Conservation (phyloP, 2,888 invertebrate species). For the Abrostola triplasia region DNA sequence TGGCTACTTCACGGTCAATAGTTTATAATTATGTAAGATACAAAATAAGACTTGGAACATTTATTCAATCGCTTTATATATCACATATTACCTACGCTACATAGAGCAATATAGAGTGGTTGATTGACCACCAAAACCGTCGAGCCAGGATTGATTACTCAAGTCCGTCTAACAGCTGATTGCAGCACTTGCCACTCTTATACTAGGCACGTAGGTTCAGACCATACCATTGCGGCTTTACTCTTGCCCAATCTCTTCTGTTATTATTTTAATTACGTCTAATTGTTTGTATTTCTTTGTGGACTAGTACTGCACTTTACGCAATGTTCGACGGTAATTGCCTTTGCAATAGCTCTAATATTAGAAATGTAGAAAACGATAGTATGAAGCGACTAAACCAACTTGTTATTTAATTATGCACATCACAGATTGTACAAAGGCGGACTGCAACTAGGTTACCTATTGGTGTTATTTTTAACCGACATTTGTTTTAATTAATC, state of each 20-base stretch:
- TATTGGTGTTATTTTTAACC: too few relatives aligned
- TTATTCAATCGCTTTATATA: constrained; percentile 15
- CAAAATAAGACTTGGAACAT: constrained; percentile 14
- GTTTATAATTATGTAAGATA: constrained; percentile 10
- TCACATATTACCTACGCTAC: constrained; percentile 15
- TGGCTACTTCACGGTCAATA: constrained; percentile 35
- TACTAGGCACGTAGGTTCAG: constrained; percentile 60
- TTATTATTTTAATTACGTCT: constrained; percentile 64
- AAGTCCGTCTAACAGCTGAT: constrained; percentile 69
- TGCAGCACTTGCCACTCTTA: constrained; percentile 73
- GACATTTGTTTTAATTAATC: too few relatives aligned
- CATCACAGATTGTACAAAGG: too few relatives aligned
- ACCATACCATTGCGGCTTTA: constrained; percentile 40
- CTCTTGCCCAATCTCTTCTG: constrained; percentile 59
- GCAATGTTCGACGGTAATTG: constrained; percentile 17
- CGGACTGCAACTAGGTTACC: too few relatives aligned
- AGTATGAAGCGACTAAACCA: too few relatives aligned
- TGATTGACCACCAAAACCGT: constrained; percentile 13
- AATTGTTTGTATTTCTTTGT: constrained; percentile 29
- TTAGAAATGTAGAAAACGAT: background rate
- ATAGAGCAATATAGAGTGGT: background rate
- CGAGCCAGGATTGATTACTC: constrained; percentile 57
- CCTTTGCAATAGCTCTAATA: background rate
- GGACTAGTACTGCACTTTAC: constrained; percentile 26
- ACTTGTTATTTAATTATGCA: too few relatives aligned